Base-by-base conservation (phyloP, 2,113 vertebrate species). In the Microcebus lehilahytsara region DNA sequence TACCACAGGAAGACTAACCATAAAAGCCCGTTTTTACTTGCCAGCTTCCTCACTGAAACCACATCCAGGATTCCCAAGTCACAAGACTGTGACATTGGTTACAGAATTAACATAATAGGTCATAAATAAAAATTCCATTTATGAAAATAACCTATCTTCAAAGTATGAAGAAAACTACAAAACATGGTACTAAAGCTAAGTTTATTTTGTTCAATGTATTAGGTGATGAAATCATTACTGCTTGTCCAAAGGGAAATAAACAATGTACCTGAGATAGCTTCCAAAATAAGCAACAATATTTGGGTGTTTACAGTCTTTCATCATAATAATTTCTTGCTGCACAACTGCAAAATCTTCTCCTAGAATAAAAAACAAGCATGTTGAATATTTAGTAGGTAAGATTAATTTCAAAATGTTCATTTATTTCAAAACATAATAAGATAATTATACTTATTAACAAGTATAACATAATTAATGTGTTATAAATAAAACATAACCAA, bases 311-410 rank as follows among this genome's bases (percentile, higher is more conserved):
- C 99, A 99, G 98, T 99, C 99, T 98, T 99, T 99, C 99, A 99
- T 99, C 99, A 99, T 99, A 97, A 99, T 99, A 96, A 99, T 99
- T 99, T 99, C 99, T 98, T 99, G 99, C 99, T 99, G 99, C 96
- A 99, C 99, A 97, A 99, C 99, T 89, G 99, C 99, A 99, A 99
- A 99, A 99, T 99, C 99, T 98, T 99, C 99, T 93, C 99, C 99
- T 99, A 98, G 95, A 97, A 97, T 98, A 95, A 87, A 98, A 97
- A 96, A 97, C 37, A 97, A 96, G 60, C 6, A 95, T 62, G 34
- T 77, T 25, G 1, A 96, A 64, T 97, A 97, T 97, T 98, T 95
- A 95, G 84, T 93, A 93, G 95, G 78, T 91, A 90, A 89, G 49
- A 27, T 58, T 64, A 30, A 20, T 46, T 88, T 97, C 77, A 74